A percentile compares a stretch with the other conserved stretches of the same genome.
phyloP scores from a whole-genome alignment of 1,140 invertebrate genomes.

The Drosophila ercepeae region DNA sequence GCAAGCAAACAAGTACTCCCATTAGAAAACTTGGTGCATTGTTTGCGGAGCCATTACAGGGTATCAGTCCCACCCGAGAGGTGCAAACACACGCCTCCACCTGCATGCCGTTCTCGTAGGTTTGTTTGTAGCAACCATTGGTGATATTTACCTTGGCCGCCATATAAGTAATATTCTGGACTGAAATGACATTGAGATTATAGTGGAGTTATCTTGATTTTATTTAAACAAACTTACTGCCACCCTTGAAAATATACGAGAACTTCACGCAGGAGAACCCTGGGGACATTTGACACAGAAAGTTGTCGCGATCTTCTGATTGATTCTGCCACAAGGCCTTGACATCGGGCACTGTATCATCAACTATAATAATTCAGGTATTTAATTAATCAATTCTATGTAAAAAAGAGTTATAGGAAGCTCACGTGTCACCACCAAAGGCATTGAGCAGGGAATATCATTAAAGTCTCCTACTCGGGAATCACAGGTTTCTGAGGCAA shows the following conservation, averaged over 20 bases:
- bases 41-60: conserved; percentile 53
- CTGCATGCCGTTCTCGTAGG: conserved; percentile 60
- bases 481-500: conserved; percentile 57
- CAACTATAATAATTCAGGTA: conserved; percentile 29
- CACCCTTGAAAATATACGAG: conserved; percentile 77
- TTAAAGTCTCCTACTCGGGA: conserved; percentile 60
- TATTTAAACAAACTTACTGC: conserved; percentile 53
- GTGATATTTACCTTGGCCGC: conserved; percentile 70
- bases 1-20: conserved; percentile 33
- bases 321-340: conserved; percentile 59
- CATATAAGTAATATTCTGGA: conserved; percentile 81
- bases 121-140: conserved; percentile 70
- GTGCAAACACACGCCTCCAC: conserved; percentile 78
- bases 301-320: conserved; percentile 47
- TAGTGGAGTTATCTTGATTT: no score
- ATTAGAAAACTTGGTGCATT: neutral
- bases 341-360: conserved; percentile 73
- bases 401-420: neutral
- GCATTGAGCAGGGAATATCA: conserved; percentile 68
- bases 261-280: conserved; percentile 71
- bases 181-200: conserved; percentile 16
- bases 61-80: conserved; percentile 61
- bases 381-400: neutral
- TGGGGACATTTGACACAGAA: conserved; percentile 67
- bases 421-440: conserved; percentile 65